phyloP scores from a whole-genome alignment of 2,113 vertebrate genomes.

The Protobothrops flavoviridis region DNA sequence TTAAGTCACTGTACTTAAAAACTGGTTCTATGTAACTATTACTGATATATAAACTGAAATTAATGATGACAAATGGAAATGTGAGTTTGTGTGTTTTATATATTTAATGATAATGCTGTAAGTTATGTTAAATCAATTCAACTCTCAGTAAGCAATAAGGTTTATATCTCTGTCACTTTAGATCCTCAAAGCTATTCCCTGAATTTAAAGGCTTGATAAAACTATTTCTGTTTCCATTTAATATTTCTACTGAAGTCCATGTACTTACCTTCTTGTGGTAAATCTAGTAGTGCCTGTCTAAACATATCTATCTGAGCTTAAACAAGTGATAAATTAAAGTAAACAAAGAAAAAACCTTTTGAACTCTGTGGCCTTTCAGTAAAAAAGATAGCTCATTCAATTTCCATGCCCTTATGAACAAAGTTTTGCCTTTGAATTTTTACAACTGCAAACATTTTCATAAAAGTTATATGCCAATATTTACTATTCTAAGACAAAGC shows the following conservation, averaged over 20 bases:
- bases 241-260: background rate
- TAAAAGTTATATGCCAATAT: background rate
- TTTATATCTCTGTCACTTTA: background rate
- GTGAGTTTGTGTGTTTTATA: background rate
- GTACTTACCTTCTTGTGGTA: background rate
- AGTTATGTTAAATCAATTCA: background rate
- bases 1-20: background rate
- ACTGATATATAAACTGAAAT: background rate
- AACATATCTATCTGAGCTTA: conserved; percentile 19
- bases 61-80: background rate
- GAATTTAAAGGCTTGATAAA: conserved; percentile 1
- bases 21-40: background rate
- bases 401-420: background rate
- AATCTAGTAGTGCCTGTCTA: conserved; percentile 3
- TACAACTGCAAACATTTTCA: background rate
- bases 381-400: background rate
- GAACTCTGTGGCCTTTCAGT: conserved; percentile 17
- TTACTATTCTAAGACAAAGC: background rate
- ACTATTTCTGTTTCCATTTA: conserved; percentile 23
- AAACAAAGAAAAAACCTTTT: conserved; percentile 28
- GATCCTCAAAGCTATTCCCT: background rate
- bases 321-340: conserved; percentile 15
- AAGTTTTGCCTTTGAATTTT: conserved; percentile 13
- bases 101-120: background rate
- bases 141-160: background rate